Base-by-base conservation (phyloP, 2,888 invertebrate genomes). In the Eubasilissa splendida region DNA sequence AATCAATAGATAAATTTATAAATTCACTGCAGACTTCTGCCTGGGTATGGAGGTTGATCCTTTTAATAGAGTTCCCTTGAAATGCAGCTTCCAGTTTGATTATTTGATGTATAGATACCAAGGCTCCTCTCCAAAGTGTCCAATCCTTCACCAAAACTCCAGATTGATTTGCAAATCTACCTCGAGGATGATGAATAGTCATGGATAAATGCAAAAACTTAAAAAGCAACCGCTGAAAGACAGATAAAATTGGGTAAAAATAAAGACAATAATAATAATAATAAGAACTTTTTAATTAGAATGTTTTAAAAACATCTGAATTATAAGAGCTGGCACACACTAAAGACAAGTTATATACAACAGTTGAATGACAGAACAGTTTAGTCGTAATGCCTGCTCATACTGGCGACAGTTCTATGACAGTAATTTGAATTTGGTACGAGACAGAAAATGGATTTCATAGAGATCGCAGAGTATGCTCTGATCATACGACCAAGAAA, bases 121-220 rank as follows among this genome's bases (percentile, higher is more conserved):
- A 77, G 66, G 88, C 87, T 84, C 86, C 88, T 81, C 87, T 87
- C 90, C 90, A 90, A 7, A 85, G 82, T 7, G 85, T 85, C 89
- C 89, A 89, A 81, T 88, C 86, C 31, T 86, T 84, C 0, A 89
- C 90, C 59, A 88, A 82, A 80, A 88, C 87, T 1, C 88, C 88
- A 63, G 87, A 86, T 76, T 88, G 86, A 33, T 83, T 84, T 59
- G 86, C 85, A 10, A 84, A 83, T 79, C 86, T 86, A 5, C 89
- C 89, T 80, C 85, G 83, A 1, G 90, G 90, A 82, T 90, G 89
- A 83, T 90, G 90, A 53, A 90, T 85, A n/a, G 81, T 76, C 54
- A 90, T 85, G 70, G 86, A 85, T n/a, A 86, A 84, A 81, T 87
- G 85, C 33, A 90, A 84, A 53, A 89, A 84, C 83, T 87, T 87